phyloP scores from a whole-genome alignment of 1,140 invertebrate species.

The Formica exsecta region DNA sequence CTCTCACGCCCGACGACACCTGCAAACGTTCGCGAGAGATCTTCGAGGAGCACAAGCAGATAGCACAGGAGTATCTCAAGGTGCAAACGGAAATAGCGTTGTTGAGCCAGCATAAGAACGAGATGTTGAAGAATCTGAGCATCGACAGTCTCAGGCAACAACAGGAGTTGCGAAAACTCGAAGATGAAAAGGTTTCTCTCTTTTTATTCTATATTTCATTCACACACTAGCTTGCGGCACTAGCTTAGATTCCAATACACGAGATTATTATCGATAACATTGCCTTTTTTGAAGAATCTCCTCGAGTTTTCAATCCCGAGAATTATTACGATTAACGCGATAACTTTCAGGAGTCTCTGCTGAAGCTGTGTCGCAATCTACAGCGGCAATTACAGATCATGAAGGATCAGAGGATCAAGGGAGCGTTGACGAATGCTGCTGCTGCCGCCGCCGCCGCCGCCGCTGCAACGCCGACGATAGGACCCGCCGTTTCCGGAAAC shows the following conservation, averaged over 20 bases:
- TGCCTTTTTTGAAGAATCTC: neutral
- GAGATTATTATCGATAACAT: neutral
- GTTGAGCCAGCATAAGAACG: constrained; percentile 89
- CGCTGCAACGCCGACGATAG: constrained; percentile 51
- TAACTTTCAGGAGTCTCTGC: constrained; percentile 87
- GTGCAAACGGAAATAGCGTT: constrained; percentile 92
- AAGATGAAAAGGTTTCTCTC: constrained; percentile 90
- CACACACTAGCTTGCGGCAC: neutral
- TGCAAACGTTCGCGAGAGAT: constrained; percentile 93
- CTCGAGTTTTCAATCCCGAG: neutral
- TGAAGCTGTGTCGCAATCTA: constrained; percentile 89
- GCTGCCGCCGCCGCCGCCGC: neutral
- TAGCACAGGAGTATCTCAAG: constrained; percentile 92
- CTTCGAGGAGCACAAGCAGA: constrained; percentile 94
- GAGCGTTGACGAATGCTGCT: constrained; percentile 43
- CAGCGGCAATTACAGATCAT: constrained; percentile 89
- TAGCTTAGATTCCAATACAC: neutral
- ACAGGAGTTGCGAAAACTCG: constrained; percentile 88
- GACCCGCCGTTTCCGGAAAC: constrained; percentile 74
- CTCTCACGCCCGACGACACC: constrained; percentile 92
- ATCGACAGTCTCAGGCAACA: constrained; percentile 88
- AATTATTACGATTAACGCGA: constrained; percentile 10
- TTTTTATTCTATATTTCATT: neutral
- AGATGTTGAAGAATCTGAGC: constrained; percentile 89
- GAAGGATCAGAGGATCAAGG: constrained; percentile 74